These are phyloP conservation scores for Lasiurus borealis DNA, from an alignment of 2,113 vertebrate species.

Conservation along the genomic window DNA sequence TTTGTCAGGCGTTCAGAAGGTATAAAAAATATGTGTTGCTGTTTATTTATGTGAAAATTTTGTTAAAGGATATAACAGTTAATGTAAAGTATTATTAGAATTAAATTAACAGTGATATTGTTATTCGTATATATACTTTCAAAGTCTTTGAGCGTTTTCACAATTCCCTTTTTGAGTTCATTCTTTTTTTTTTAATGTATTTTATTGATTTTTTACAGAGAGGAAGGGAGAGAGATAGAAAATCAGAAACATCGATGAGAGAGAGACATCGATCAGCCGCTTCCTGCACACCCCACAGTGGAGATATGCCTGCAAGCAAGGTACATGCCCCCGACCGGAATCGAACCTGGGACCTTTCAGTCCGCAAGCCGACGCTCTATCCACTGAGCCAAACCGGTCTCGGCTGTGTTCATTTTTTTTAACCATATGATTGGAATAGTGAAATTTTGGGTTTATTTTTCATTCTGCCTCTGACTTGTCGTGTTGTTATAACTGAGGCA, in stretches of 20 bases:
- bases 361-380: too few relatives aligned
- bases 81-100: not conserved
- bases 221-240: too few relatives aligned
- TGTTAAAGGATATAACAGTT: not conserved
- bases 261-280: too few relatives aligned
- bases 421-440: not conserved
- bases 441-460: not conserved
- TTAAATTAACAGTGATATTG: not conserved
- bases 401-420: not conserved
- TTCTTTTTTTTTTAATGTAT: not conserved
- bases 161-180: not conserved
- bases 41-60: not conserved
- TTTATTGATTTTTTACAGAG: too few relatives aligned
- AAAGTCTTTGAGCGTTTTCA: not conserved
- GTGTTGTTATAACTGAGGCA: not conserved
- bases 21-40: slow-evolving; percentile 79
- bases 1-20: slow-evolving; percentile 96
- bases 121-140: not conserved
- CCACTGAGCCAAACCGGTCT: too few relatives aligned
- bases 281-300: too few relatives aligned
- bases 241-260: too few relatives aligned
- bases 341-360: too few relatives aligned
- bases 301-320: too few relatives aligned
- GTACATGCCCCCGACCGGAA: too few relatives aligned
- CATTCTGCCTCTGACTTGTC: not conserved